A percentile compares a stretch with the other conserved stretches of the same genome.
These are phyloP conservation scores for Melanchra persicariae DNA, from an alignment of 2,888 invertebrate genomes.

Conservation along the genomic window DNA sequence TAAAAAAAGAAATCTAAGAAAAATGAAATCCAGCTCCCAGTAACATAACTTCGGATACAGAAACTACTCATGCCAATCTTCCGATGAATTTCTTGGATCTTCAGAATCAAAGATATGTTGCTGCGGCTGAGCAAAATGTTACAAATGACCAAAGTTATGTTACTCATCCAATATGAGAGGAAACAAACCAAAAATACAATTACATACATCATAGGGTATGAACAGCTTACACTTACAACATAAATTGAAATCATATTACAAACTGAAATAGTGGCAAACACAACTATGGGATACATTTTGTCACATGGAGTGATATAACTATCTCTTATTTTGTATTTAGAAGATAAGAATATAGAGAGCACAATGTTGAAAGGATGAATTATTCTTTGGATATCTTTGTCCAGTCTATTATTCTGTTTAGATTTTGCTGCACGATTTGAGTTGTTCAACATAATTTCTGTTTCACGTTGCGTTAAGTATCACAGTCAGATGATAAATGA, in stretches of 20 bases:
- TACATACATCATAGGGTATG: background rate
- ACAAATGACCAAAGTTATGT: background rate
- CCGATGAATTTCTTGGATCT: slow-evolving; percentile 26
- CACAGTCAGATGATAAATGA: background rate
- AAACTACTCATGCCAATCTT: background rate
- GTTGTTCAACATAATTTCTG: background rate
- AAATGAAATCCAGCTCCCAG: slow-evolving; percentile 24
- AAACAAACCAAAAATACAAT: background rate
- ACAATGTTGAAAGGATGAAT: slow-evolving; percentile 30
- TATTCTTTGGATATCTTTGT: slow-evolving; percentile 7
- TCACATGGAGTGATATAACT: slow-evolving; percentile 10
- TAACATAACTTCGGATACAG: background rate
- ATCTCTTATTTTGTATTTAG: slow-evolving; percentile 21
- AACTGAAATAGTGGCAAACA: background rate
- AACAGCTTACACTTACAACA: background rate
- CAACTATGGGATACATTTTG: background rate
- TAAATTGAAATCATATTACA: background rate
- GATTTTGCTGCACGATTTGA: background rate
- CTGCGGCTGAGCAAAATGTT: background rate
- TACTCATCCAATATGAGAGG: background rate
- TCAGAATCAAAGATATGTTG: slow-evolving; percentile 8
- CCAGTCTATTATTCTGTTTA: slow-evolving; percentile 3
- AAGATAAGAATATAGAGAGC: background rate
- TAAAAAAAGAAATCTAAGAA: too few relatives aligned
- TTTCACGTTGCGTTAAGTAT: background rate